Evolutionary conservation across 2,888 invertebrate genomes (phyloP).

Genomic region (Ferdinandea cuprea): DNA sequence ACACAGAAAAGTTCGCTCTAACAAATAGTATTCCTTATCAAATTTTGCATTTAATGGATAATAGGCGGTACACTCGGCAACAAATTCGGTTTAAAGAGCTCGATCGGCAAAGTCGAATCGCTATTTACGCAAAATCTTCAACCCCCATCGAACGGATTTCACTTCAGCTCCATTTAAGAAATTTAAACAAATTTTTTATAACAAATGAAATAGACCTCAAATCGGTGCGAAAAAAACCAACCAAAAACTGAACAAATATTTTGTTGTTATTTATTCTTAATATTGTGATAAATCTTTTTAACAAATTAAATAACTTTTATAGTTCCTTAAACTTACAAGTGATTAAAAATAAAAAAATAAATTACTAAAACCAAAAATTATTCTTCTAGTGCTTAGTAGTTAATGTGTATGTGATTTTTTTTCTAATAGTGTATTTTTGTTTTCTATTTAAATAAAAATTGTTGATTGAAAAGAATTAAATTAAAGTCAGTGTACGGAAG

Average conservation of each 20-base stretch:
- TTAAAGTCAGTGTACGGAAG: slow-evolving; percentile 28
- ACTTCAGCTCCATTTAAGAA: slow-evolving; percentile 14
- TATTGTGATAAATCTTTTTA: slow-evolving; percentile 8
- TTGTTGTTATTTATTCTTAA: no score
- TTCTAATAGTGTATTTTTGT: slow-evolving; percentile 28
- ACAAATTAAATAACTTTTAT: slow-evolving; percentile 4
- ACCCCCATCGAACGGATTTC: slow-evolving; percentile 33
- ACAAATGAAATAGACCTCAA: slow-evolving; percentile 43
- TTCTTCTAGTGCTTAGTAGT: slow-evolving; percentile 6
- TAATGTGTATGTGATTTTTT: slow-evolving; percentile 44
- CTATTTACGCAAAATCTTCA: slow-evolving; percentile 51
- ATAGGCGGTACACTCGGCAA: slow-evolving; percentile 36
- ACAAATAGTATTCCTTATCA: slow-evolving; percentile 47
- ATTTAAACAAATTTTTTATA: slow-evolving; percentile 13
- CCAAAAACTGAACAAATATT: no score
- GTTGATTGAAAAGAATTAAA: slow-evolving; percentile 22
- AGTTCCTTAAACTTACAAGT: slow-evolving; percentile 58
- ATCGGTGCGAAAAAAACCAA: slow-evolving; percentile 43
- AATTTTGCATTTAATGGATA: slow-evolving; percentile 62
- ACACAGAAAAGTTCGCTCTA: slow-evolving; percentile 9
- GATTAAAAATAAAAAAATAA: slow-evolving; percentile 13
- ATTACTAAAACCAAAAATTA: slow-evolving; percentile 18
- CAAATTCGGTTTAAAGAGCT: slow-evolving; percentile 64
- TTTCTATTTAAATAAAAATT: no score
- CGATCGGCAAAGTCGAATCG: slow-evolving; percentile 37